phyloP scores from a whole-genome alignment of 2,888 invertebrate genomes.

The Dusona sp. region DNA sequence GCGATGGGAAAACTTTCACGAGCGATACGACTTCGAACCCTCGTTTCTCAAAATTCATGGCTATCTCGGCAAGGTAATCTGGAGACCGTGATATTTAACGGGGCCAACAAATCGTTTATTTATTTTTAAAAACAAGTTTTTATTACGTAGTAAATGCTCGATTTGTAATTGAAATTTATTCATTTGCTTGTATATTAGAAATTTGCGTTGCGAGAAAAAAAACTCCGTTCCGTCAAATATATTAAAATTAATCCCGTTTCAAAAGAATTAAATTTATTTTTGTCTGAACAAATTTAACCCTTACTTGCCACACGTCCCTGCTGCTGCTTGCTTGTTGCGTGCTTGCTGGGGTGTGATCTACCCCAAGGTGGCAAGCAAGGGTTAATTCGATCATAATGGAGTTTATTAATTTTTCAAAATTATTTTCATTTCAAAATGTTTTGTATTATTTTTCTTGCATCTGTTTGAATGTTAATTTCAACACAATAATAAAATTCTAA shows the following conservation, averaged over 20 bases:
- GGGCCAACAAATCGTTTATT: not conserved
- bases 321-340: too few species aligned
- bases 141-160: constrained; percentile 7
- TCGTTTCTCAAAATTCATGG: constrained; percentile 63
- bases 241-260: not conserved
- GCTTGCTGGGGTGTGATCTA: too few species aligned
- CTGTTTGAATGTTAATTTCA: not conserved
- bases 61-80: constrained; percentile 61
- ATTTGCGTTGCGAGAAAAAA: not conserved
- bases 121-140: not conserved
- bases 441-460: too few species aligned
- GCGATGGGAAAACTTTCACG: constrained; percentile 37
- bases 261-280: not conserved
- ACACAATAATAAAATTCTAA: too few species aligned
- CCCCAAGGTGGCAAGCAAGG: too few species aligned
- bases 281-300: not conserved
- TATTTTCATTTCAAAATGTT: not conserved
- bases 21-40: constrained; percentile 41
- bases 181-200: not conserved
- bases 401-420: not conserved
- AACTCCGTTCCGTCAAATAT: not conserved
- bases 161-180: constrained; percentile 2
- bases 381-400: too few species aligned
- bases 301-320: too few species aligned
- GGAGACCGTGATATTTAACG: constrained; percentile 41